phyloP scores from a whole-genome alignment of 1,140 invertebrate genomes.

The Drosophila parvula region DNA sequence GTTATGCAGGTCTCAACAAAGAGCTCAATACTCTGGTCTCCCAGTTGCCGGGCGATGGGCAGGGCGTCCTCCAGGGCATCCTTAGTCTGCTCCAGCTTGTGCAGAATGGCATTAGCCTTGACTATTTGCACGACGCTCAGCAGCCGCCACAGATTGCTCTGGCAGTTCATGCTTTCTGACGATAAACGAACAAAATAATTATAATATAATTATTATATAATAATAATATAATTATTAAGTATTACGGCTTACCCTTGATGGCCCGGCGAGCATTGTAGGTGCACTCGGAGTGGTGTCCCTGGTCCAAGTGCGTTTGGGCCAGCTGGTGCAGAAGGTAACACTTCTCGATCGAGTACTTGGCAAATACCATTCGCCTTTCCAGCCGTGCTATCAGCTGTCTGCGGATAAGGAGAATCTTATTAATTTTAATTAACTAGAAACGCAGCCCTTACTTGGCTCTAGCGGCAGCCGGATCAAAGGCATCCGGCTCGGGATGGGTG shows the following conservation, averaged over 20 bases:
- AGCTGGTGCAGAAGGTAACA: constrained; percentile 72
- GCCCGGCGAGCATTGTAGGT: constrained; percentile 57
- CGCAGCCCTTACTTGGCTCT: constrained; percentile 25
- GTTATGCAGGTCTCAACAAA: constrained; percentile 54
- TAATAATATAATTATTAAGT: no score
- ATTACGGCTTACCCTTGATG: constrained; percentile 48
- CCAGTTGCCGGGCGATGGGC: constrained; percentile 40
- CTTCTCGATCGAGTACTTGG: constrained; percentile 74
- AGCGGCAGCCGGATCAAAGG: constrained; percentile 29
- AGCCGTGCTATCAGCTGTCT: constrained; percentile 42
- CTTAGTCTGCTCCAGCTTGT: constrained; percentile 71
- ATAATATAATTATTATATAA: no score
- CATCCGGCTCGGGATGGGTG: constrained; percentile 56
- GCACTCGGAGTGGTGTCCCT: constrained; percentile 72
- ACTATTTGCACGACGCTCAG: constrained; percentile 62
- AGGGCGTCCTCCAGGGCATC: constrained; percentile 60
- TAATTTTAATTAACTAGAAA: fast-evolving
- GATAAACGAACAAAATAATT: not conserved
- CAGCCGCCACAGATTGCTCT: constrained; percentile 68
- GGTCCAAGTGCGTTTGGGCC: constrained; percentile 51
- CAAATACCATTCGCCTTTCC: constrained; percentile 67
- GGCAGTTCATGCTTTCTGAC: constrained; percentile 56
- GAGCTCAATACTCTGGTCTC: constrained; percentile 1
- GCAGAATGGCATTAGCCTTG: constrained; percentile 65
- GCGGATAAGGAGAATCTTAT: not conserved